These are phyloP conservation scores for Nomia melanderi DNA, from an alignment of 1,140 invertebrate genomes.

Conservation along the genomic window DNA sequence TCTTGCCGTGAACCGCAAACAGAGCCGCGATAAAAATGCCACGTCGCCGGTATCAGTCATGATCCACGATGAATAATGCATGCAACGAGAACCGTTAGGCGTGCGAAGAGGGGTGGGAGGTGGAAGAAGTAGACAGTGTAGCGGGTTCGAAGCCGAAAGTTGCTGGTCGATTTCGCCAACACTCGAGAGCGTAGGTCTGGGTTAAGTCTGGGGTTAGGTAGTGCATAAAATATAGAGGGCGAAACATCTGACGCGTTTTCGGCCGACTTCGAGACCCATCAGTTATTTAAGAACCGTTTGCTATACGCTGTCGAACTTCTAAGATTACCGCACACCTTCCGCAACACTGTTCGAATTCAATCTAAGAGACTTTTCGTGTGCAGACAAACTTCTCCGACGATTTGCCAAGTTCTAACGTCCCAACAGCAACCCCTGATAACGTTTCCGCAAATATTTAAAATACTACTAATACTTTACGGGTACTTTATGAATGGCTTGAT, in stretches of 20 bases:
- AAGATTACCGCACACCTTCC: neutral
- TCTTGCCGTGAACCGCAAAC: conserved; percentile 62
- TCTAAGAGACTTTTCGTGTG: neutral
- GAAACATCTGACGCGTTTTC: conserved; percentile 61
- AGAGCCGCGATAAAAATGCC: conserved; percentile 69
- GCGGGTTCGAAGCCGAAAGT: conserved; percentile 29
- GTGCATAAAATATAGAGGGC: conserved; percentile 60
- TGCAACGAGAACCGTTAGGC: conserved; percentile 47
- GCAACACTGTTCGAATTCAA: neutral
- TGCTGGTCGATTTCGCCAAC: conserved; percentile 18
- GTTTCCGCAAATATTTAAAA: neutral
- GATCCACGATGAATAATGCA: conserved; percentile 77
- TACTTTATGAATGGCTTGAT: too few relatives aligned
- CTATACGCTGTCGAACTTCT: neutral
- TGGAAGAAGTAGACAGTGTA: neutral
- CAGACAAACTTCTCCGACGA: neutral
- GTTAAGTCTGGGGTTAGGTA: conserved; percentile 36
- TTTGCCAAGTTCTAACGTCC: too few relatives aligned
- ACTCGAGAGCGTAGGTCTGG: too few relatives aligned
- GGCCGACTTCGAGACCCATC: neutral
- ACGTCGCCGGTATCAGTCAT: conserved; percentile 77
- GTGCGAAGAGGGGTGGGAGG: neutral
- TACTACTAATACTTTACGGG: too few relatives aligned
- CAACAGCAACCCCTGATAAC: neutral
- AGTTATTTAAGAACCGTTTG: conserved; percentile 16